Base-by-base conservation (phyloP, 2,797 vertebrate genomes). In the Eulemur rubriventer region DNA sequence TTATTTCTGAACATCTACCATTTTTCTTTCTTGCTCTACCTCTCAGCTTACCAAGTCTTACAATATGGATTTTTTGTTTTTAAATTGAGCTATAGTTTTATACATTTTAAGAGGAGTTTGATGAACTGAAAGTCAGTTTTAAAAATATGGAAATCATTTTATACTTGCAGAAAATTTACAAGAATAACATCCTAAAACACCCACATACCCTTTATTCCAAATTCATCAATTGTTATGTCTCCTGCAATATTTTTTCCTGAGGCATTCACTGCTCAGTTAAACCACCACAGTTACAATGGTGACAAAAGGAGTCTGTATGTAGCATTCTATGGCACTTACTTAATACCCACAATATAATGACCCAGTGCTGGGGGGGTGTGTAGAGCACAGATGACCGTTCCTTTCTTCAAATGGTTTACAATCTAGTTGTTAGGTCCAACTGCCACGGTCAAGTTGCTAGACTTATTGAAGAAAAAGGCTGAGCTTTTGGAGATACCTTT, bases 81-180 rank as follows among this genome's bases (percentile, higher is more conserved):
- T 12, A 2, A 35, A 59, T 24, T 33, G 48, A 79, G 76, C 38
- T 43, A 50, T 17, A 78, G 70, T 46, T 46, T 85, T 73, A 82
- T 1, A 69, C 7, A 48, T 5, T 61, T 79, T 50, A 85, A 65
- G 72, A 94, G 18, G 22, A 82, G 17, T 73, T 33, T 63, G 33
- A 81, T 83, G 52, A 70, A 57, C 7, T 33, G 20, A 94, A 91
- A 86, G 35, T 26, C 87, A 70, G 48, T n/a, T 84, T 82, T 61
- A 46, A 78, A 24, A 65, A 18, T 72, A 63, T 81, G 41, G 43
- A 73, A 69, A 38, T 59, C 8, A 80, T 70, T 95, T 91, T 24
- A 57, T 93, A 59, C 1, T 41, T 65, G 38, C 41, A 63, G 48
- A 48, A 50, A 69, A 87, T 24, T 93, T 76, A 38, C 0, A 70